phyloP scores from a whole-genome alignment of 2,797 vertebrate genomes.

The Nyctalus aviator region DNA sequence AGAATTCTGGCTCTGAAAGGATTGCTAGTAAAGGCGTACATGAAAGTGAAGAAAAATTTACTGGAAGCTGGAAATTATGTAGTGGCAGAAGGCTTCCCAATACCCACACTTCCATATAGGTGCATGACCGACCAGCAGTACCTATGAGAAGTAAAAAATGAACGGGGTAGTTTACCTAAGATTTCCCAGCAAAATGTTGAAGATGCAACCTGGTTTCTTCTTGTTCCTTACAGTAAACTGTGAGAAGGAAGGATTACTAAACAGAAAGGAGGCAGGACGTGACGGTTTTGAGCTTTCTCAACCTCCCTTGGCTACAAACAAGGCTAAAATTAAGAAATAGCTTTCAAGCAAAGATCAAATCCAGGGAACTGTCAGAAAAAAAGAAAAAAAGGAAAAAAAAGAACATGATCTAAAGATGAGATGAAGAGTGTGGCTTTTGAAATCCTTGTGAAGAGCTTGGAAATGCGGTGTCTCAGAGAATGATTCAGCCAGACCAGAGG shows the following conservation, averaged over 20 bases:
- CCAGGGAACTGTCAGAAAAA: not conserved
- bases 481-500: not conserved
- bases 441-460: not conserved
- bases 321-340: not conserved
- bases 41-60: not conserved
- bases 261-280: not conserved
- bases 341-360: not conserved
- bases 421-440: not conserved
- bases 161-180: not conserved
- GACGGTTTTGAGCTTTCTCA: constrained; percentile 12
- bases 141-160: not conserved
- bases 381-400: not conserved
- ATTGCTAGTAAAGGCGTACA: not conserved
- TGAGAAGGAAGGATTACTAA: not conserved
- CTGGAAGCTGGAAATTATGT: not conserved
- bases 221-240: not conserved
- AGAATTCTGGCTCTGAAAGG: not conserved
- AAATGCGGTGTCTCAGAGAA: not conserved
- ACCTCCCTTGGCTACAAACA: not conserved
- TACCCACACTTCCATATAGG: not conserved
- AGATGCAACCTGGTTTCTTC: not conserved
- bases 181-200: not conserved
- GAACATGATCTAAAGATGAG: not conserved
- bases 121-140: not conserved
- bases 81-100: not conserved